Percentiles rank a stretch among this genome's conserved stretches.
phyloP scores from a whole-genome alignment of 1,140 invertebrate species.

The Bombyx mandarina region DNA sequence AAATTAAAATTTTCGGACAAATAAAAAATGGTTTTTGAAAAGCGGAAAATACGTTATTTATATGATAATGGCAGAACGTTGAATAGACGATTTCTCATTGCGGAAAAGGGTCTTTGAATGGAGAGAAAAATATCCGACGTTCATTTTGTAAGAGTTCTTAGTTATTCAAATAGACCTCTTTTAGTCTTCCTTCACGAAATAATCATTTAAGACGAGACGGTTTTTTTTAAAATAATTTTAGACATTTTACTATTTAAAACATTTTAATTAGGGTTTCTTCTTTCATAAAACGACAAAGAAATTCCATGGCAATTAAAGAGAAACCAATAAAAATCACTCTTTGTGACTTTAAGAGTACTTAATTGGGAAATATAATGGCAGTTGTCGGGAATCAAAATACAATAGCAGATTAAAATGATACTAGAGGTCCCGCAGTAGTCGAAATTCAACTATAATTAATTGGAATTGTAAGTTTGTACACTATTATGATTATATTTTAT shows the following conservation, averaged over 20 bases:
- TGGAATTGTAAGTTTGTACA: no score
- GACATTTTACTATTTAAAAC: no score
- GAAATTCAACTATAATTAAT: no score
- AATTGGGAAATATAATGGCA: not conserved
- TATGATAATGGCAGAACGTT: not conserved
- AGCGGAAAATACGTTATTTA: not conserved
- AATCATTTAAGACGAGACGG: not conserved
- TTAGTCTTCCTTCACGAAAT: not conserved
- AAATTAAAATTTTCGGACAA: no score
- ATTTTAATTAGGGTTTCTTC: no score
- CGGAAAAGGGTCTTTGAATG: constrained; percentile 1
- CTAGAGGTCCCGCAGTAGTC: no score
- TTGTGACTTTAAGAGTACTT: not conserved
- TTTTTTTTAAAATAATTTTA: not conserved
- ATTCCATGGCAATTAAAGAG: no score
- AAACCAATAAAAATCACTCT: no score
- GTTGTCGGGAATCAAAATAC: not conserved
- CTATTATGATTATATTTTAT: no score
- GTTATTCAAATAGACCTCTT: constrained; percentile 3
- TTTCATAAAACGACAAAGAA: no score
- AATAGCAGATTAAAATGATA: not conserved
- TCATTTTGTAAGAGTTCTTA: not conserved
- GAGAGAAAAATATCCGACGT: constrained; percentile 5
- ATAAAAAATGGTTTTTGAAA: no score
- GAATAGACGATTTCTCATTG: not conserved